These are phyloP conservation scores for Yponomeuta plumbellus DNA, from an alignment of 2,888 invertebrate species.

Conservation along the genomic window DNA sequence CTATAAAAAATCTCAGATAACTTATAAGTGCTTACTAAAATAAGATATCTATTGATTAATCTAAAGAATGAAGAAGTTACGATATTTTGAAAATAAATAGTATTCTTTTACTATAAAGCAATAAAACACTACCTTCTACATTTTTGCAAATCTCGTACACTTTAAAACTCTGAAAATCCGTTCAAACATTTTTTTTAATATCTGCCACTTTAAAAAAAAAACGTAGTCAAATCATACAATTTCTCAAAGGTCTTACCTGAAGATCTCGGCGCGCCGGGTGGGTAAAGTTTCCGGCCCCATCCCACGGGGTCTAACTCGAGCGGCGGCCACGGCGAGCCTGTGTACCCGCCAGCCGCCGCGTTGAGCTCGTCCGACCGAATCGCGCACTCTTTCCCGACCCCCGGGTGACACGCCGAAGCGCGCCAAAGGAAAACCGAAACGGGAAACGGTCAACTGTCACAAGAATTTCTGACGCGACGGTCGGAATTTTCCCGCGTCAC, in stretches of 20 bases:
- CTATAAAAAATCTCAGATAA: too few species aligned
- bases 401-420: slow-evolving; percentile 52
- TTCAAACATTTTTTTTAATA: too few species aligned
- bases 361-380: slow-evolving; percentile 87
- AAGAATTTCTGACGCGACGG: background rate
- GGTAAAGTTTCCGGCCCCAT: slow-evolving; percentile 89
- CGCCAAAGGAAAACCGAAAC: slow-evolving; percentile 41
- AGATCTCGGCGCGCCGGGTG: slow-evolving; percentile 81
- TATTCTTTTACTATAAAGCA: too few species aligned
- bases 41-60: too few species aligned
- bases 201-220: background rate
- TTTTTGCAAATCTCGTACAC: too few species aligned
- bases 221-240: background rate
- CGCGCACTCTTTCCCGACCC: slow-evolving; percentile 67
- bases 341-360: slow-evolving; percentile 84
- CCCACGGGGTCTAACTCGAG: slow-evolving; percentile 84
- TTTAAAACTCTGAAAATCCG: too few species aligned
- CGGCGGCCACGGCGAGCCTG: slow-evolving; percentile 89
- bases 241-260: slow-evolving; percentile 62
- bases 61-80: too few species aligned
- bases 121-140: too few species aligned
- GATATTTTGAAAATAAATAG: too few species aligned
- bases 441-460: slow-evolving; percentile 32
- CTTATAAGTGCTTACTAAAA: too few species aligned
- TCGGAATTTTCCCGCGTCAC: too few species aligned